Base-by-base conservation (phyloP, 2,888 invertebrate species). In the Amphimallon solstitiale region DNA sequence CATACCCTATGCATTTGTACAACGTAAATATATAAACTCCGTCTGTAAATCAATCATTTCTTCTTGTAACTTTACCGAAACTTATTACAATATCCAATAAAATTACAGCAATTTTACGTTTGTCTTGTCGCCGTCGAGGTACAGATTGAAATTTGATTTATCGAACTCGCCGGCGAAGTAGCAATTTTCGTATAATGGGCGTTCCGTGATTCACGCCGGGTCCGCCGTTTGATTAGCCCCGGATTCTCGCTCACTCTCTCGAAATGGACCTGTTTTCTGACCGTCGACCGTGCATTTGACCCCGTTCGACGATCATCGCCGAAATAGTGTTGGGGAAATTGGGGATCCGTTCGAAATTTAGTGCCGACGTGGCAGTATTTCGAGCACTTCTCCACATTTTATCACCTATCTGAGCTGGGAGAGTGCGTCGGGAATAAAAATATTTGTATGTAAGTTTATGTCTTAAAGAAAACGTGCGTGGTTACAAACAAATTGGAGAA, bases 121-220 rank as follows among this genome's bases (percentile, higher is more conserved):
- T 5, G 5, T 5, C 29, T 29, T 29, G 29, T 9, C n/a, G n/a
- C n/a, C 2, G 35, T 12, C 17, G 17, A 14, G 35, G 9, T 51
- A 51, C 35, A 5, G 23, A 15, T 17, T 35, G 34, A 35, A 51
- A 14, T 51, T 51, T 51, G 51, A 35, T 51, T 17, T 34, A 15
- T 51, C 23, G 17, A 14, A 17, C 9, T 51, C 6, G 7, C 29
- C 29, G 35, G 35, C 12, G 14, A 29, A 2, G 51, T 35, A 10
- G 34, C 35, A 51, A 51, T 51, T 34, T 51, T 51, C 12, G 14
- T 15, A 12, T 19, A 51, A 51, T 35, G 37, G 48, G 9, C 35
- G 23, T 5, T 51, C 35, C 51, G 51, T 51, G 51, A 51, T 51
- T 51, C 51, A 51, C 17, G 17, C n/a, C 51, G 9, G 35, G 34